Evolutionary conservation across 2,888 invertebrate genomes (phyloP).

Genomic region (Lathronympha strigana): DNA sequence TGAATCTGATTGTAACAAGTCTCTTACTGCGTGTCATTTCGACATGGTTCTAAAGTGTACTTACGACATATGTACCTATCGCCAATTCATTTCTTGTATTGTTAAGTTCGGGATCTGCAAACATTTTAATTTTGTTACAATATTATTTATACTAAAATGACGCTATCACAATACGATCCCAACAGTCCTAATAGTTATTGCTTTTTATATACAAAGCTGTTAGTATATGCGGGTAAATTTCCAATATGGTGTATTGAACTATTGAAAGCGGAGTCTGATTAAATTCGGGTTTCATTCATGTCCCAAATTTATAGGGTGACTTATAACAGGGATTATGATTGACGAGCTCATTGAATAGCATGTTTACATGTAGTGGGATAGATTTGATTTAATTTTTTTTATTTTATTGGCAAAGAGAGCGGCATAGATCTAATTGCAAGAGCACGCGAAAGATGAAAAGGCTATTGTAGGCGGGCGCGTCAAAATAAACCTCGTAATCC

Average conservation of each 20-base stretch:
- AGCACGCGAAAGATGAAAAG: too few relatives aligned
- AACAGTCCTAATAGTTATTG: not conserved
- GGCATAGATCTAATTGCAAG: too few relatives aligned
- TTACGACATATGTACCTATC: too few relatives aligned
- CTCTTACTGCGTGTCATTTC: too few relatives aligned
- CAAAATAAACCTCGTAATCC: too few relatives aligned
- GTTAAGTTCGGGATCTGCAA: too few relatives aligned
- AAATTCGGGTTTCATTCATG: constrained; percentile 41
- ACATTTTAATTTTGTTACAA: too few relatives aligned
- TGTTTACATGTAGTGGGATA: not conserved
- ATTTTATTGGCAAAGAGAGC: too few relatives aligned
- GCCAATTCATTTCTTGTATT: too few relatives aligned
- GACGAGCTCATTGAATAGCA: constrained; percentile 7
- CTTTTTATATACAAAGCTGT: not conserved
- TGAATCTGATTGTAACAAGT: too few relatives aligned
- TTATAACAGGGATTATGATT: constrained; percentile 22
- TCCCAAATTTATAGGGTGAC: constrained; percentile 23
- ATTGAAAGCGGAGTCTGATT: constrained; percentile 49
- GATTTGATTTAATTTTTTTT: not conserved
- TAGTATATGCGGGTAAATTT: constrained; percentile 43
- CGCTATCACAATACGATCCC: not conserved
- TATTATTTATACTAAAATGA: not conserved
- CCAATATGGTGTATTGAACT: constrained; percentile 47
- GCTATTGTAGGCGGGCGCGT: too few relatives aligned
- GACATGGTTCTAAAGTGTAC: too few relatives aligned